Base-by-base conservation (phyloP, 2,888 invertebrate genomes). In the Acrocyrtus sp. region DNA sequence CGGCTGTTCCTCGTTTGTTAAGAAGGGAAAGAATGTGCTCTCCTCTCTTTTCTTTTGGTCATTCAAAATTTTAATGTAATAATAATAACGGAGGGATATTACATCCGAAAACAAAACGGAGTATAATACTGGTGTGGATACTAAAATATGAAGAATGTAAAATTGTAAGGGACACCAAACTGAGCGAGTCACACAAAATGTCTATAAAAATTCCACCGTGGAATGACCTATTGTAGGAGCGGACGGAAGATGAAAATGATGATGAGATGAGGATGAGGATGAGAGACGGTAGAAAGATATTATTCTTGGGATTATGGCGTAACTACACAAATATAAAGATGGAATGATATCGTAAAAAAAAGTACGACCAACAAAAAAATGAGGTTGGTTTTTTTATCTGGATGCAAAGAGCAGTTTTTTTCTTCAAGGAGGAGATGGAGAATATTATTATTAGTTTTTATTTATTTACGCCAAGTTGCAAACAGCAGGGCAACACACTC, bases 131-230 rank as follows among this genome's bases (percentile, higher is more conserved):
- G n/a, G n/a, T n/a, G n/a, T n/a, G n/a, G n/a, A n/a, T n/a, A n/a
- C n/a, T 53, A 22, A 8, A 27, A 17, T 24, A 53, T 29, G 17
- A 57, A 54, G 56, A 41, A 43, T 21, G 65, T 39, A 41, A 41
- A 41, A 43, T 21, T 54, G 39, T 57, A 57, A 39, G 43, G 61
- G 72, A 72, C 72, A 72, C 72, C 65, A 70, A 58, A 72, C 72
- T 50, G 72, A 51, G 72, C 26, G 56, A 54, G 66, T 57, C 50
- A 50, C 57, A 66, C 48, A 29, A 66, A n/a, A 62, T 61, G 34
- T 63, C 72, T 58, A 57, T 60, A 57, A 62, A 73, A 67, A 73
- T 73, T 73, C 73, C 72, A 67, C 29, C 26, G n/a, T 56, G 56
- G 39, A 54, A 22, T 54, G 43, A 17, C 22, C 58, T 43, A 56